Percentiles rank a stretch among this genome's conserved stretches.
phyloP scores from a whole-genome alignment of 1,140 invertebrate species.

The Chionoecetes opilio region DNA sequence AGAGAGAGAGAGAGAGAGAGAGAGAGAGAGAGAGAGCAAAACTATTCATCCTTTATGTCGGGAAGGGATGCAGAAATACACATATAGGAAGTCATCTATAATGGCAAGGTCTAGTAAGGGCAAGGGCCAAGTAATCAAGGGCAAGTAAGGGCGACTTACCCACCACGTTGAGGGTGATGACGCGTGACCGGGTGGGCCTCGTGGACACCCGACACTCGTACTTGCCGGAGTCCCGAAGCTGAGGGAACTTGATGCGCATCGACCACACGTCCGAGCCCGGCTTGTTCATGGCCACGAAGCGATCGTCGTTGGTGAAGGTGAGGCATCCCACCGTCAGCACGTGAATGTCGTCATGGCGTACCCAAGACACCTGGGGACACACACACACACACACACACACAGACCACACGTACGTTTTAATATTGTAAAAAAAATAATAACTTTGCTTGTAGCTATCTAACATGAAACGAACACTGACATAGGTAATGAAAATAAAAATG shows the following conservation, averaged over 20 bases:
- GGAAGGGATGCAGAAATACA: no score
- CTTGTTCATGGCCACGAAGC: slow-evolving; percentile 82
- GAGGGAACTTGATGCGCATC: slow-evolving; percentile 81
- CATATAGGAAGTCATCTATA: no score
- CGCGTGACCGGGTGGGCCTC: slow-evolving; percentile 79
- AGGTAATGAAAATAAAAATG: no score
- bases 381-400: not conserved
- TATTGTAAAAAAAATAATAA: no score
- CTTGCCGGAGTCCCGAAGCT: slow-evolving; percentile 80
- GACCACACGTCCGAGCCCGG: slow-evolving; percentile 80
- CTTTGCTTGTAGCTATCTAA: no score
- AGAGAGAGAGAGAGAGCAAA: no score
- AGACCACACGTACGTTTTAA: not conserved
- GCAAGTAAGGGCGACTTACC: slow-evolving; percentile 77
- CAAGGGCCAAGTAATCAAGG: no score
- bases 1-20: no score
- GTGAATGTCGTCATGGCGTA: slow-evolving; percentile 83
- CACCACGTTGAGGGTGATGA: slow-evolving; percentile 82
- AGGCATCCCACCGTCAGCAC: slow-evolving; percentile 82
- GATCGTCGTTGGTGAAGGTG: slow-evolving; percentile 82
- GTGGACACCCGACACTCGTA: slow-evolving; percentile 82
- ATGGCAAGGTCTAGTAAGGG: no score
- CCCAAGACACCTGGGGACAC: slow-evolving; percentile 83
- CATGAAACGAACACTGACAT: no score
- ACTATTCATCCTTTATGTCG: no score